These are phyloP conservation scores for Aphelinus certus DNA, from an alignment of 1,140 invertebrate species.

Conservation along the genomic window DNA sequence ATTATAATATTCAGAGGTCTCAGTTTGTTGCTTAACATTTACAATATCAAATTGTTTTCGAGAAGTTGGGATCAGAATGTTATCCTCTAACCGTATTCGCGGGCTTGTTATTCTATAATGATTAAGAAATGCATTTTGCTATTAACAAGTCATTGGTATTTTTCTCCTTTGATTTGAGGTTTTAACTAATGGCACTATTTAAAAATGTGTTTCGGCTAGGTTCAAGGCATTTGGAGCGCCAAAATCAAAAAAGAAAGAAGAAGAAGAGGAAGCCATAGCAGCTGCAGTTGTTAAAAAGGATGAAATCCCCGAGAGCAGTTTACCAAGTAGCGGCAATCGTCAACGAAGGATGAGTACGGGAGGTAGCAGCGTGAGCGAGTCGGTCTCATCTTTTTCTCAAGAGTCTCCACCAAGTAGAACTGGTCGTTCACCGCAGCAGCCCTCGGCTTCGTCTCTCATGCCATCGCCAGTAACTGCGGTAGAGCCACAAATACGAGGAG, in stretches of 20 bases:
- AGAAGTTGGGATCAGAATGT: neutral
- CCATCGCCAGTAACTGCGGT: slow-evolving; percentile 44
- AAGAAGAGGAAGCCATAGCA: slow-evolving; percentile 52
- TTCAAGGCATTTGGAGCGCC: slow-evolving; percentile 89
- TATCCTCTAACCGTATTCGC: no score
- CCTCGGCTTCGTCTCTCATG: slow-evolving; percentile 42
- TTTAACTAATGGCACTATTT: neutral
- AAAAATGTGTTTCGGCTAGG: neutral
- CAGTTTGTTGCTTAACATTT: no score
- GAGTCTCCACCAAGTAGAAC: slow-evolving; percentile 58
- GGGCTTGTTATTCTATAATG: no score
- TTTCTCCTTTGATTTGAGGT: neutral
- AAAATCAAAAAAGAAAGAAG: slow-evolving; percentile 68
- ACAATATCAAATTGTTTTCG: neutral
- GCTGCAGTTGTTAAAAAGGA: slow-evolving; percentile 50
- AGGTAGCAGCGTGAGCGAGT: slow-evolving; percentile 62
- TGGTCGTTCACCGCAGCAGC: slow-evolving; percentile 57
- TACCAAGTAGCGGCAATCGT: slow-evolving; percentile 41
- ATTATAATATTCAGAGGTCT: no score
- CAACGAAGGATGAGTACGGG: slow-evolving; percentile 61
- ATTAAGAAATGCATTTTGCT: neutral
- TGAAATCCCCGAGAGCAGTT: slow-evolving; percentile 48
- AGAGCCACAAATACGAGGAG: slow-evolving; percentile 58
- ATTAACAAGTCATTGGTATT: neutral
- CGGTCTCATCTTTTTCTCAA: slow-evolving; percentile 63